Percentiles rank a stretch among this genome's conserved stretches.
Evolutionary conservation across 2,113 vertebrate species (phyloP).

Genomic region (Nannobrachium achirus): DNA sequence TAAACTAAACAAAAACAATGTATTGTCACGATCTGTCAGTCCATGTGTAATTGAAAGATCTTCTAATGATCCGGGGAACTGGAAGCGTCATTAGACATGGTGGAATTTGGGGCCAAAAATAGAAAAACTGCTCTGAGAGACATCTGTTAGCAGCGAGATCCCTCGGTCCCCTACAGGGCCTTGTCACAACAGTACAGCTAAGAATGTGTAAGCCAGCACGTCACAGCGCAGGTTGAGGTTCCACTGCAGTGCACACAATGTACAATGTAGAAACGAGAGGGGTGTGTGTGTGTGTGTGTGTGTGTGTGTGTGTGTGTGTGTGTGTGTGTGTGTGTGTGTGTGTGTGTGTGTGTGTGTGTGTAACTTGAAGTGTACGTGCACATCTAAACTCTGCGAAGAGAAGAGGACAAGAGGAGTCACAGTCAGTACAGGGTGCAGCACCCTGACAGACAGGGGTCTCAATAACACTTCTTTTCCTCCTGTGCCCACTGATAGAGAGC

Average conservation of each 20-base stretch:
- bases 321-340: constrained; percentile 38
- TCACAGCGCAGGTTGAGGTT: constrained; percentile 36
- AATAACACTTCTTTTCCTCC: constrained; percentile 58
- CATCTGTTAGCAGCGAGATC: constrained; percentile 54
- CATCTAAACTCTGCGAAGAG: constrained; percentile 44
- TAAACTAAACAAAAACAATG: constrained; percentile 30
- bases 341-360: constrained; percentile 13
- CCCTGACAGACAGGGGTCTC: constrained; percentile 58
- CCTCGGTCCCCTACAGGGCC: constrained; percentile 51
- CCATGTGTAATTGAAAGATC: constrained; percentile 13
- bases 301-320: constrained; percentile 27
- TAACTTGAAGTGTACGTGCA: constrained; percentile 34
- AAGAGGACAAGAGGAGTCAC: constrained; percentile 58
- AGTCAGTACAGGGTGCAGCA: constrained; percentile 41
- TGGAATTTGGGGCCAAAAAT: constrained; percentile 25
- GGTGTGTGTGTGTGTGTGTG: constrained; percentile 29
- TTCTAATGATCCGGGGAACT: constrained; percentile 20
- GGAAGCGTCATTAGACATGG: constrained; percentile 32
- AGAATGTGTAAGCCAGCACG: constrained; percentile 29
- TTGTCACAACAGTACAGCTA: constrained; percentile 43
- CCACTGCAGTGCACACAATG: constrained; percentile 12
- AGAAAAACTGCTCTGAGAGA: constrained; percentile 33
- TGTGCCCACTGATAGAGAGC: constrained; percentile 44
- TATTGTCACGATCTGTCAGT: constrained; percentile 48
- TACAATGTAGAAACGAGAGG: constrained; percentile 44